A percentile compares a stretch with the other conserved stretches of the same genome.
Conservation (phyloP, 1,140 invertebrate species). For the Heliconius himera region DNA sequence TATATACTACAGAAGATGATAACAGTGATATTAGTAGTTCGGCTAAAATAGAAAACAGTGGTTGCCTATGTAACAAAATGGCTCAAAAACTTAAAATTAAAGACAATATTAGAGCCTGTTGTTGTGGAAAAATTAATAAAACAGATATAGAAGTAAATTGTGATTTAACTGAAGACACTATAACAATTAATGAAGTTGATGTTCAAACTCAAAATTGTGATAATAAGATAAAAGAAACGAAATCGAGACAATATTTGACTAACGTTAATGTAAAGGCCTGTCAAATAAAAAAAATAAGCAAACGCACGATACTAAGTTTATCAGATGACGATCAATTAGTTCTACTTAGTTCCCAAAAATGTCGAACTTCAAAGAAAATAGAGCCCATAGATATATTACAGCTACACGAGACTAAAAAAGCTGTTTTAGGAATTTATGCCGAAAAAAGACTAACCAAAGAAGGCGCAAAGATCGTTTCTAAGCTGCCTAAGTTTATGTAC, state of each 20-base stretch:
- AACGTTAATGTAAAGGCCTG: slow-evolving; percentile 17
- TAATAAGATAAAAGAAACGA: slow-evolving; percentile 18
- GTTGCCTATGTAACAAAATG: slow-evolving; percentile 49
- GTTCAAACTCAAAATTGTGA: slow-evolving; percentile 49
- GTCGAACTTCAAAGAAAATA: slow-evolving; percentile 11
- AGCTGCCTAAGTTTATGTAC: slow-evolving; percentile 59
- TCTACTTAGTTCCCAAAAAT: slow-evolving; percentile 33
- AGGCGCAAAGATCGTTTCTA: slow-evolving; percentile 48
- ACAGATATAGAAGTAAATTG: slow-evolving; percentile 49
- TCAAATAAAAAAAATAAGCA: slow-evolving; percentile 37
- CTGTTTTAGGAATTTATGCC: slow-evolving; percentile 66
- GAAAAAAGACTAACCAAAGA: slow-evolving; percentile 49
- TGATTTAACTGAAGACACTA: slow-evolving; percentile 36
- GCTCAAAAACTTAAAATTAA: slow-evolving; percentile 51
- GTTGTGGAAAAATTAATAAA: slow-evolving; percentile 37
- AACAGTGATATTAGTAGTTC: slow-evolving; percentile 42
- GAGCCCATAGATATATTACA: slow-evolving; percentile 54
- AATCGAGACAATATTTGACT: not conserved
- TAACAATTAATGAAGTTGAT: slow-evolving; percentile 43
- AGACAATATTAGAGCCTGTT: slow-evolving; percentile 36
- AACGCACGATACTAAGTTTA: slow-evolving; percentile 38
- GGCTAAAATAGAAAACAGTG: slow-evolving; percentile 2
- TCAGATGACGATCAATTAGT: slow-evolving; percentile 48
- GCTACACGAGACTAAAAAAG: slow-evolving; percentile 65
- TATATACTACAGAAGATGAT: slow-evolving; percentile 42